Conservation (phyloP, 2,113 vertebrate genomes). For the Chauna torquata region DNA sequence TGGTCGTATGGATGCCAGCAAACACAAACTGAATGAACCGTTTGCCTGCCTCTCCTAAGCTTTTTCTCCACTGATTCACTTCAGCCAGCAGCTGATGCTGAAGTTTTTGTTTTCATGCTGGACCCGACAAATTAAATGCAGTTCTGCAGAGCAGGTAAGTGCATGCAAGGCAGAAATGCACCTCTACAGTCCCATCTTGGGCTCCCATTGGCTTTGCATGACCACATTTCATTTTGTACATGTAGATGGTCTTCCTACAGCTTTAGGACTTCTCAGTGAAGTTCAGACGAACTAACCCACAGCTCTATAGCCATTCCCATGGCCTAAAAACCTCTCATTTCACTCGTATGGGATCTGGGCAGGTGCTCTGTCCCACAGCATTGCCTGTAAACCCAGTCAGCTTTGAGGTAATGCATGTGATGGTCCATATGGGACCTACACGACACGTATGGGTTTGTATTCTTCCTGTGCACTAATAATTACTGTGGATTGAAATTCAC, state of each 20-base stretch:
- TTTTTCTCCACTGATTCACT: not conserved
- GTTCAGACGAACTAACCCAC: not conserved
- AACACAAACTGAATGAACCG: not conserved
- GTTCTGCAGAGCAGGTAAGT: not conserved
- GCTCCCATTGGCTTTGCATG: not conserved
- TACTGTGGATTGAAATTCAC: not conserved
- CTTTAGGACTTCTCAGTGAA: not conserved
- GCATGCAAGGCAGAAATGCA: not conserved
- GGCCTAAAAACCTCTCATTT: not conserved
- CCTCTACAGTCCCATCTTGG: not conserved
- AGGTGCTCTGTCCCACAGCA: not conserved
- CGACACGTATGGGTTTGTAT: not conserved
- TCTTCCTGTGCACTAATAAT: not conserved
- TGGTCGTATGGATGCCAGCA: not conserved
- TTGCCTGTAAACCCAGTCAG: not conserved
- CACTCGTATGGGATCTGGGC: not conserved
- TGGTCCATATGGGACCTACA: not conserved
- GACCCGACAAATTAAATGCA: not conserved
- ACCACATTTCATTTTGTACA: accelerated
- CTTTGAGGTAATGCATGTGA: not conserved
- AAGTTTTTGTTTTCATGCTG: not conserved
- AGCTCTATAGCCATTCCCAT: not conserved
- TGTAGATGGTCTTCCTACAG: not conserved
- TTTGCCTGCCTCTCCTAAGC: not conserved
- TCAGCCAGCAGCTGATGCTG: not conserved